Evolutionary conservation across 2,797 vertebrate species (phyloP), one percentile per base, ranked within the genome.

Genomic region (Dallia pectoralis): DNA sequence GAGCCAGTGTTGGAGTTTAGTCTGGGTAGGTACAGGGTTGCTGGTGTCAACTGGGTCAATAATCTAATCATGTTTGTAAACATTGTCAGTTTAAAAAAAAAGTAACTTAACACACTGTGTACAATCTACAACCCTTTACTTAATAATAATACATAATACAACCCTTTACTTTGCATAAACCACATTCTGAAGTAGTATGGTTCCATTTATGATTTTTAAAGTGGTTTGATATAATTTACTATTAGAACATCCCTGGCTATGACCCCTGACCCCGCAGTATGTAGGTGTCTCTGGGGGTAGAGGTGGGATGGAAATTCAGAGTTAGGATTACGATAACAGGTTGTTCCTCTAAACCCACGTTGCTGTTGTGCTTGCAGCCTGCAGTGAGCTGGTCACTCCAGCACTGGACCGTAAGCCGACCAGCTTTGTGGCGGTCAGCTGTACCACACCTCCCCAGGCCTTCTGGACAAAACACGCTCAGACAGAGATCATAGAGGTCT

Each of bases 391-490:
- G 82, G 89, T 96, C 4, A 96, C 97, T 61, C 97, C 96, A 0
- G 94, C 97, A 3, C 85, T 96, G 91, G 98, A 99, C 81, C 95
- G 96, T 68, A 99, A 98, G 84, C 97, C 98, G 73, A 97, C 95
- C 92, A 97, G 96, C 92, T 99, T 99, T 85, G 97, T 99, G 73
- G 95, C 97, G 16, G 93, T 99, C 87, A 99, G 97, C 84, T 97
- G 97, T 82, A 99, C 97, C 70, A 99, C 98, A 9, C 97, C 97
- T n/a, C 98, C 98, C 29, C 98, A 99, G 93, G 98, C 97, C 2
- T 99, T 99, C 91, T 99, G 98, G 98, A 99, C 96, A 0, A 99
- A 99, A 81, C 98, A 99, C 5, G 95, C 97, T 8, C 98, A 99
- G 83, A 99, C 97, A 7, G 97, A 99, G 88, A 99, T 99, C 86